These are phyloP conservation scores for Disparrhopalites patrizii DNA, from an alignment of 2,888 invertebrate species.

Conservation along the genomic window DNA sequence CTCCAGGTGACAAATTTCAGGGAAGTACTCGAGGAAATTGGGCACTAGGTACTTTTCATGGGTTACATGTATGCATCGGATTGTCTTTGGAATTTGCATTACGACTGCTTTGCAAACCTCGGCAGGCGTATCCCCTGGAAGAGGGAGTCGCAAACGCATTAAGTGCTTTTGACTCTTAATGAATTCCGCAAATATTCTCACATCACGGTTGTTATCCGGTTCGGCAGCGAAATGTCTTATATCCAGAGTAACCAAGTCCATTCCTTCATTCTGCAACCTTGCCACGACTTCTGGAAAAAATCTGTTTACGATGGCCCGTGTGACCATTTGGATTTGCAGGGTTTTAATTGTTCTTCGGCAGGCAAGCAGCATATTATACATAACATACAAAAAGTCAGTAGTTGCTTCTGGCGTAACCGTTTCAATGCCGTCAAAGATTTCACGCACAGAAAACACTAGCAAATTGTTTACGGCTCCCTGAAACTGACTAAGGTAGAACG, in stretches of 20 bases:
- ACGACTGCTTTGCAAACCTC: constrained; percentile 17
- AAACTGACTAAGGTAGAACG: constrained; percentile 28
- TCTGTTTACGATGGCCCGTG: constrained; percentile 21
- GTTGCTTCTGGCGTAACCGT: constrained; percentile 15
- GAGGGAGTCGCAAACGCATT: constrained; percentile 23
- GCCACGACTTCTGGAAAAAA: constrained; percentile 26
- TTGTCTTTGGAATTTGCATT: constrained; percentile 7
- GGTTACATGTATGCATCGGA: constrained; percentile 12
- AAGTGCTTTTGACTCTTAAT: constrained; percentile 26
- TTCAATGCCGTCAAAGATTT: constrained; percentile 30
- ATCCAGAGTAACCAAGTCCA: constrained; percentile 28
- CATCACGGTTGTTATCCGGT: constrained; percentile 25
- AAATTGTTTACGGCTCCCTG: constrained; percentile 5
- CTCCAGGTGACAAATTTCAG: constrained; percentile 20
- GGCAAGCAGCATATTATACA: constrained; percentile 10
- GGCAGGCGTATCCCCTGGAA: constrained; percentile 25
- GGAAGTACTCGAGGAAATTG: constrained; percentile 28
- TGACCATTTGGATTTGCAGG: constrained; percentile 20
- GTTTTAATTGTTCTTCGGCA: constrained; percentile 19
- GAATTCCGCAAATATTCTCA: constrained; percentile 27
- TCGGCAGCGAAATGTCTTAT: constrained; percentile 24
- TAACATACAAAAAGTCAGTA: constrained; percentile 16
- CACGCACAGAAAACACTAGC: constrained; percentile 14
- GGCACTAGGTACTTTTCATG: constrained; percentile 28
- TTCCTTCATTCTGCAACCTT: constrained; percentile 7